These are phyloP conservation scores for Phaethornis superciliosus DNA, from an alignment of 2,113 vertebrate species.

Conservation along the genomic window DNA sequence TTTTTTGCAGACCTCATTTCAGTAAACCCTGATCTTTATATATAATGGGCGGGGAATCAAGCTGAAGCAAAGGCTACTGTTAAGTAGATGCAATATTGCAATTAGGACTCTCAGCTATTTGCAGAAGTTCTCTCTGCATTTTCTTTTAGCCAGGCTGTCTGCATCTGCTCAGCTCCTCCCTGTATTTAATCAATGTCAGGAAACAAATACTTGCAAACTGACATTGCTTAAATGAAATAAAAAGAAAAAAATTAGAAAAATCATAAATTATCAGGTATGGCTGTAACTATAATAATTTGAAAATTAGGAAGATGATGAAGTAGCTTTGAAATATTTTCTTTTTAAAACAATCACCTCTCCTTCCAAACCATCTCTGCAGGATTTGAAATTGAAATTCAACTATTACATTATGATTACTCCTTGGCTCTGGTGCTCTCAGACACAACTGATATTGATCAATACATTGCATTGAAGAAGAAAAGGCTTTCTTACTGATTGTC, in stretches of 20 bases:
- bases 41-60: neutral
- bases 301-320: neutral
- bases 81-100: neutral
- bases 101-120: neutral
- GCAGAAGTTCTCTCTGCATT: neutral
- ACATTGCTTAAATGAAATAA: neutral
- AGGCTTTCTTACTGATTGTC: neutral
- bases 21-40: neutral
- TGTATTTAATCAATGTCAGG: neutral
- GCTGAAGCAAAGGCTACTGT: neutral
- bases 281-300: neutral
- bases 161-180: neutral
- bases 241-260: neutral
- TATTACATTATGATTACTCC: neutral
- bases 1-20: neutral
- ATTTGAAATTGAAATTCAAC: neutral
- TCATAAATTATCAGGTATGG: neutral
- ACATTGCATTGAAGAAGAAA: neutral
- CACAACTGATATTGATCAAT: neutral
- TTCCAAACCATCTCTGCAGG: neutral
- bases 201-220: neutral
- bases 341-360: neutral
- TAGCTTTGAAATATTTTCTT: neutral
- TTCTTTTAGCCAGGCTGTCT: neutral
- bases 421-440: neutral